Percentiles rank a stretch among this genome's conserved stretches.
These are phyloP conservation scores for Montifringilla adamsi DNA, from an alignment of 2,113 vertebrate genomes.

Conservation along the genomic window DNA sequence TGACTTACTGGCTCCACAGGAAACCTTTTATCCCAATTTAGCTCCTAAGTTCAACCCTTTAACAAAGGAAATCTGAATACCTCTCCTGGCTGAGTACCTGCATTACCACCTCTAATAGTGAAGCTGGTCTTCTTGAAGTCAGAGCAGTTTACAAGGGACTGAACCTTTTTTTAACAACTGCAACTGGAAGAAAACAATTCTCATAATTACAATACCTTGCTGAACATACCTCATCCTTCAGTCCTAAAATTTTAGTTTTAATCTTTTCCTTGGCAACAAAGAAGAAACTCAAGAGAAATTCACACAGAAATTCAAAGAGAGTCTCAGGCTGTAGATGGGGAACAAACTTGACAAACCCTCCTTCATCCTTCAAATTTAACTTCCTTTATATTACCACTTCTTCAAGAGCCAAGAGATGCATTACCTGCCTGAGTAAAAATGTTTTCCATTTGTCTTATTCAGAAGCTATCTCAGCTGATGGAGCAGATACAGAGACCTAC, in stretches of 20 bases:
- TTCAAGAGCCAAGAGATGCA: not conserved
- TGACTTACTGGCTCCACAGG: not conserved
- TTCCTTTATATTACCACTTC: not conserved
- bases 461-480: not conserved
- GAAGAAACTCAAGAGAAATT: not conserved
- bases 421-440: not conserved
- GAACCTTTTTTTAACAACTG: not conserved
- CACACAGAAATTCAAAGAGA: not conserved
- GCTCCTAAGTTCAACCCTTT: not conserved
- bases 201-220: not conserved
- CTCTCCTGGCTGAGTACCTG: not conserved
- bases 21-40: not conserved
- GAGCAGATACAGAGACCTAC: slow-evolving; percentile 1
- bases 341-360: not conserved
- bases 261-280: not conserved
- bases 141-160: not conserved
- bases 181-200: not conserved
- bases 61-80: not conserved
- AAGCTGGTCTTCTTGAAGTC: not conserved
- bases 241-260: not conserved
- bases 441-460: slow-evolving; percentile 6
- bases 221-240: not conserved
- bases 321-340: not conserved
- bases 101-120: not conserved
- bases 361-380: not conserved